Conservation (phyloP, 2,888 invertebrate genomes). For the Lasioglossum calceatum region DNA sequence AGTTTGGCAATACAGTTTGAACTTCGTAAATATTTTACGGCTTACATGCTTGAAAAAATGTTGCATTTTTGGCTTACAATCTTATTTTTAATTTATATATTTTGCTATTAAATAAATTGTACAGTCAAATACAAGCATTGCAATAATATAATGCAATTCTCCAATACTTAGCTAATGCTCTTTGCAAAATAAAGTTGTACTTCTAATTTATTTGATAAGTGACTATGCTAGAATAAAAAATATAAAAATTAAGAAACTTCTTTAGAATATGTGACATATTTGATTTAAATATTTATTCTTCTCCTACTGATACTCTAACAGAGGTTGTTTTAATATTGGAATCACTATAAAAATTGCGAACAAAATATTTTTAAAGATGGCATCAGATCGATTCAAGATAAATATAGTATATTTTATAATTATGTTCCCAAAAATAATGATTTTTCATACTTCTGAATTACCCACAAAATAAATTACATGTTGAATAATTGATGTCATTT, state of each 20-base stretch:
- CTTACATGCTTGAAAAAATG: neutral
- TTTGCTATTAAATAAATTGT: neutral
- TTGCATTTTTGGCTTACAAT: neutral
- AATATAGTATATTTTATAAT: neutral
- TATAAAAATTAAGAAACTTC: too few species aligned
- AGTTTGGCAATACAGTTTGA: too few species aligned
- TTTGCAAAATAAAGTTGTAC: neutral
- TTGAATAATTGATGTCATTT: neutral
- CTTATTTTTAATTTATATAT: neutral
- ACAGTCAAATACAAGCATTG: neutral
- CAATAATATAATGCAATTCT: neutral
- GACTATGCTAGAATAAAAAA: too few species aligned
- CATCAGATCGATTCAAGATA: neutral
- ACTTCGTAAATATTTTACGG: neutral
- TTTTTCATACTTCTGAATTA: neutral
- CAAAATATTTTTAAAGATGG: neutral
- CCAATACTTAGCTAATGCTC: neutral
- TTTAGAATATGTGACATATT: too few species aligned
- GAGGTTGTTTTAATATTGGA: neutral
- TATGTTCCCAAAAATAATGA: too few species aligned
- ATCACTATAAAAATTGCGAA: neutral
- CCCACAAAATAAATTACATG: neutral
- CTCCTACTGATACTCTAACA: too few species aligned
- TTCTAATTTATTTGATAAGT: too few species aligned
- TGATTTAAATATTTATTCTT: too few species aligned